These are phyloP conservation scores for Procambarus clarkii DNA, from an alignment of 1,140 invertebrate species.

Conservation along the genomic window DNA sequence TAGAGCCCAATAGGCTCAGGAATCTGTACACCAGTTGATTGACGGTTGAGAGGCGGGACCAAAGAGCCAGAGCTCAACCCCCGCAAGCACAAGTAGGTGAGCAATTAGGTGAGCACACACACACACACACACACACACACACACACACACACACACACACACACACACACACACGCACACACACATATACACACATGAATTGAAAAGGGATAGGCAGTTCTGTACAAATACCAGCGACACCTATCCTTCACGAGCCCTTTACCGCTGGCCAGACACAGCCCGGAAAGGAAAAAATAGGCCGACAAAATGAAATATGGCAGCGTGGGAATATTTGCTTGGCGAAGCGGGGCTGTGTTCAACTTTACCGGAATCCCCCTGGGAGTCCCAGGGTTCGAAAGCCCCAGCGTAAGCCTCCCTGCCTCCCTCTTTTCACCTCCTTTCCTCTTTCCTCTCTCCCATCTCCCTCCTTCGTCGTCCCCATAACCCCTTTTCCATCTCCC, in stretches of 20 bases:
- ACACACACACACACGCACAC: not conserved
- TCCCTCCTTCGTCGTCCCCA: not conserved
- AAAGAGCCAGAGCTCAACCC: too few relatives aligned
- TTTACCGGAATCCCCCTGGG: conserved; percentile 14
- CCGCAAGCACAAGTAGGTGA: too few relatives aligned
- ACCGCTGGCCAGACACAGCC: not conserved
- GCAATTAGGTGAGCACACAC: too few relatives aligned
- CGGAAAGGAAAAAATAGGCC: not conserved
- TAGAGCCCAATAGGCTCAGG: too few relatives aligned
- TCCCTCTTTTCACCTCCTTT: not conserved
- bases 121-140: not conserved
- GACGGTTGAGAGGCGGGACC: too few relatives aligned
- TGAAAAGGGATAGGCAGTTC: too few relatives aligned
- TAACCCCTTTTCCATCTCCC: not conserved
- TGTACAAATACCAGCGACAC: not conserved
- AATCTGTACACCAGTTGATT: too few relatives aligned
- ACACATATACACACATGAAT: not conserved
- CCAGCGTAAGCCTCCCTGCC: not conserved
- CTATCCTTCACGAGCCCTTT: not conserved
- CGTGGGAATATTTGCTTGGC: conserved; percentile 43
- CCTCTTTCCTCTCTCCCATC: not conserved
- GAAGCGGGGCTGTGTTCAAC: conserved; percentile 33
- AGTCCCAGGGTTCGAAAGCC: not conserved
- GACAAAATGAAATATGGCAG: conserved; percentile 43
- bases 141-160: not conserved